These are phyloP conservation scores for Plectropomus leopardus DNA, from an alignment of 2,113 vertebrate genomes.

Conservation along the genomic window DNA sequence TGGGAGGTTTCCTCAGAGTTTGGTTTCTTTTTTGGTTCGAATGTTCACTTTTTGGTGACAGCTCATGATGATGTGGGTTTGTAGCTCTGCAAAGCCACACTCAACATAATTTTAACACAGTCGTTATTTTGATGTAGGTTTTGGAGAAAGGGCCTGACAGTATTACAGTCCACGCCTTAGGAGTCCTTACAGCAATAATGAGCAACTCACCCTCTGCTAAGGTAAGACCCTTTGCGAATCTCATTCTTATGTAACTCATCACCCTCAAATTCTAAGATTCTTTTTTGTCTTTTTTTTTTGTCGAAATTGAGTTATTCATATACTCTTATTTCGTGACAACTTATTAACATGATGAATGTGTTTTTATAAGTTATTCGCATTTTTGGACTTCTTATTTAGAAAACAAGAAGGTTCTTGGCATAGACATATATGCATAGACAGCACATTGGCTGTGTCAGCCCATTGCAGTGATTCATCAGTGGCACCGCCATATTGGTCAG, in stretches of 20 bases:
- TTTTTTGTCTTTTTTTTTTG: too few species aligned
- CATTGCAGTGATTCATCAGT: too few species aligned
- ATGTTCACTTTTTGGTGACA: conserved; percentile 15
- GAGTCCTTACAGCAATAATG: conserved; percentile 96
- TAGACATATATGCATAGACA: too few species aligned
- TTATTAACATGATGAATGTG: too few species aligned
- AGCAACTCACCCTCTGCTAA: conserved; percentile 94
- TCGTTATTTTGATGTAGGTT: conserved; percentile 82
- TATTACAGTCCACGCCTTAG: conserved; percentile 93
- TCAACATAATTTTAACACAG: conserved; percentile 3
- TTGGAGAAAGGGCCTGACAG: conserved; percentile 86
- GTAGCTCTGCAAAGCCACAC: not conserved
- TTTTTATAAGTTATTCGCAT: too few species aligned
- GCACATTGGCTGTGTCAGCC: too few species aligned
- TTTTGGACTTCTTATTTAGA: too few species aligned
- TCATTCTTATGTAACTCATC: not conserved
- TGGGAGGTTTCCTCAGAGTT: conserved; percentile 21
- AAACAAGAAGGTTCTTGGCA: too few species aligned
- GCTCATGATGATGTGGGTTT: conserved; percentile 8
- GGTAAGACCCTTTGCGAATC: conserved; percentile 82
- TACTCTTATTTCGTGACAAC: too few species aligned
- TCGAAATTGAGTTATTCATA: too few species aligned
- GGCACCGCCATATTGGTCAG: too few species aligned
- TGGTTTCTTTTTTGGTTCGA: conserved; percentile 9
- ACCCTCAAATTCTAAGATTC: too few species aligned